These are phyloP conservation scores for Macrosiphum euphorbiae DNA, from an alignment of 2,888 invertebrate species.

Conservation along the genomic window DNA sequence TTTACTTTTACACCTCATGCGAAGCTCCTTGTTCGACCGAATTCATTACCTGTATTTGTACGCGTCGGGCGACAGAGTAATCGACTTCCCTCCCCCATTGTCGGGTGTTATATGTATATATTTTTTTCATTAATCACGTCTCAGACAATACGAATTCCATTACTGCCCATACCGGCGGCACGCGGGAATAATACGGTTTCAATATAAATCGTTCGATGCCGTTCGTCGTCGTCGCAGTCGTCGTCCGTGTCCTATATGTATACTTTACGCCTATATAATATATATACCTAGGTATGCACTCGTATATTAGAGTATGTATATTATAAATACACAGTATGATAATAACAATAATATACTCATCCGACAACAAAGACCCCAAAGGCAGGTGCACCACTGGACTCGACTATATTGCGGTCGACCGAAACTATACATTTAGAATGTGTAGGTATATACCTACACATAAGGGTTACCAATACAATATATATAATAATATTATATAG, in stretches of 20 bases:
- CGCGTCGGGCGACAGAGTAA: slow-evolving; percentile 47
- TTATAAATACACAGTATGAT: not conserved
- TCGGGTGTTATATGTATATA: slow-evolving; percentile 48
- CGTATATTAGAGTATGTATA: not conserved
- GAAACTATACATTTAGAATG: not conserved
- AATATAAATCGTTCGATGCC: slow-evolving; percentile 46
- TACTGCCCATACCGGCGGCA: slow-evolving; percentile 26
- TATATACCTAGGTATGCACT: not conserved
- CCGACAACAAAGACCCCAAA: not conserved
- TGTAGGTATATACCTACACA: not conserved
- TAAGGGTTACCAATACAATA: not conserved
- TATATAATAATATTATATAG: not conserved
- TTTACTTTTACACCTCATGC: slow-evolving; percentile 64
- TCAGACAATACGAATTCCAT: slow-evolving; percentile 64
- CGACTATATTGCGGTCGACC: not conserved
- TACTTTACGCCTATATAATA: not conserved
- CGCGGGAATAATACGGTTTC: slow-evolving; percentile 29
- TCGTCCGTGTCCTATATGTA: not conserved
- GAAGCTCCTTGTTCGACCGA: slow-evolving; percentile 60
- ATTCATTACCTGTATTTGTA: slow-evolving; percentile 61
- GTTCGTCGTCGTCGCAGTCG: not conserved
- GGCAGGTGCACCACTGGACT: slow-evolving; percentile 42
- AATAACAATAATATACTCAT: not conserved
- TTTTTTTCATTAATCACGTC: slow-evolving; percentile 63
- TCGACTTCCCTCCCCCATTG: slow-evolving; percentile 56